Evolutionary conservation across 2,113 vertebrate species (phyloP).

Genomic region (Oreochromis aureus): DNA sequence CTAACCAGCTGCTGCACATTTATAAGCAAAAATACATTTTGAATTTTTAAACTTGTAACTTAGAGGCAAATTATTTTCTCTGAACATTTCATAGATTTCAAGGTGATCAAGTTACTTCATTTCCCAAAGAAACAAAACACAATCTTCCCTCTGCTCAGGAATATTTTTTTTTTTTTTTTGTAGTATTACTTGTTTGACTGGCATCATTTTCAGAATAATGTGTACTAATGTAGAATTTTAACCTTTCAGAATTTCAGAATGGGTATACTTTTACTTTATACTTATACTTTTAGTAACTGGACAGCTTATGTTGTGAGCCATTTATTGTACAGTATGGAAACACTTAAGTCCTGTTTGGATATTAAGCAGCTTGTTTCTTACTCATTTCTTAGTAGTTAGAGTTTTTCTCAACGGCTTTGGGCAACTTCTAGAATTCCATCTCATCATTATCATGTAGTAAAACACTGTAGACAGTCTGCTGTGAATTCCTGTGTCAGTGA

Average conservation of each 20-base stretch:
- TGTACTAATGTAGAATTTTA: neutral
- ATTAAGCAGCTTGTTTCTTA: neutral
- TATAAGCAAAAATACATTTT: neutral
- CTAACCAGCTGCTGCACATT: neutral
- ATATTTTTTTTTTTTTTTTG: neutral
- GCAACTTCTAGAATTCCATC: neutral
- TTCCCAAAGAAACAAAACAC: neutral
- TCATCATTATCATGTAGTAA: neutral
- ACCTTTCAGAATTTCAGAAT: neutral
- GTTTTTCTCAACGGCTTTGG: neutral
- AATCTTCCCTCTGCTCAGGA: neutral
- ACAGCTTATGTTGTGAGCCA: neutral
- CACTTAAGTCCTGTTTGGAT: neutral
- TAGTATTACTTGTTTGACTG: neutral
- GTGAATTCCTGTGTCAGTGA: neutral
- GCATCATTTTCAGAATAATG: neutral
- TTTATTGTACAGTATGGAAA: neutral
- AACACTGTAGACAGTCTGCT: neutral
- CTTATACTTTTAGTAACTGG: neutral
- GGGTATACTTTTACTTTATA: neutral
- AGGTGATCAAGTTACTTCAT: neutral
- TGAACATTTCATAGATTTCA: neutral
- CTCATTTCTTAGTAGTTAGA: neutral
- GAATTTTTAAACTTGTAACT: neutral
- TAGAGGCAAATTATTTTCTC: accelerated